phyloP scores from a whole-genome alignment of 2,113 vertebrate genomes.

The Ranitomeya imitator region DNA sequence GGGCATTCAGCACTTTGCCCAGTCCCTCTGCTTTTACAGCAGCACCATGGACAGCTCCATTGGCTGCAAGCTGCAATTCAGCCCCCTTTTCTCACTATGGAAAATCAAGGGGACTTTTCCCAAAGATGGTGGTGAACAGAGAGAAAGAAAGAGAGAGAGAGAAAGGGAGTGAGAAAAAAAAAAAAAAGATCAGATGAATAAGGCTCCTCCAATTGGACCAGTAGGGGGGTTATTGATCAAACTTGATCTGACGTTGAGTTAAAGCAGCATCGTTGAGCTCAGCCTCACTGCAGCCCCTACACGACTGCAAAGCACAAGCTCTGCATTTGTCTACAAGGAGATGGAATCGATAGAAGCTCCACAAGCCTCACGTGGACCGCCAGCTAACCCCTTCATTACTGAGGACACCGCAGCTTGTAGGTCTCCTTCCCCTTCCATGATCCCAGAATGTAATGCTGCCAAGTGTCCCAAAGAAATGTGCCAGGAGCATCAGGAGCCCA shows the following conservation, averaged over 20 bases:
- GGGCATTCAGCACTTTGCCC: constrained; percentile 74
- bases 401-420: not conserved
- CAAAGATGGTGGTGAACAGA: constrained; percentile 79
- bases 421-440: not conserved
- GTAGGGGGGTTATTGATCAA: constrained; percentile 84
- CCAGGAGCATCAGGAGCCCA: not conserved
- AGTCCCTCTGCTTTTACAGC: constrained; percentile 62
- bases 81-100: constrained; percentile 56
- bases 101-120: constrained; percentile 64
- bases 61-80: constrained; percentile 70
- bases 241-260: constrained; percentile 86
- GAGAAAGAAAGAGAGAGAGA: constrained; percentile 56
- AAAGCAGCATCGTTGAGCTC: constrained; percentile 70
- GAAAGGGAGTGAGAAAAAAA: constrained; percentile 54
- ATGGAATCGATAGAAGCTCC: constrained; percentile 69
- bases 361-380: constrained; percentile 72
- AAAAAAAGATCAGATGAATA: constrained; percentile 68
- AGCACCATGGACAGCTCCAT: constrained; percentile 77
- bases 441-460: not conserved
- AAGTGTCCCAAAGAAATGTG: not conserved
- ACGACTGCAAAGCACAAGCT: constrained; percentile 67
- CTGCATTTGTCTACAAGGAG: constrained; percentile 70
- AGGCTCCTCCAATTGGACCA: constrained; percentile 83
- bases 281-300: constrained; percentile 66
- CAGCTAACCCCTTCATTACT: constrained; percentile 63